These are phyloP conservation scores for Orycteropus afer DNA, from an alignment of 2,113 vertebrate species.

Conservation along the genomic window DNA sequence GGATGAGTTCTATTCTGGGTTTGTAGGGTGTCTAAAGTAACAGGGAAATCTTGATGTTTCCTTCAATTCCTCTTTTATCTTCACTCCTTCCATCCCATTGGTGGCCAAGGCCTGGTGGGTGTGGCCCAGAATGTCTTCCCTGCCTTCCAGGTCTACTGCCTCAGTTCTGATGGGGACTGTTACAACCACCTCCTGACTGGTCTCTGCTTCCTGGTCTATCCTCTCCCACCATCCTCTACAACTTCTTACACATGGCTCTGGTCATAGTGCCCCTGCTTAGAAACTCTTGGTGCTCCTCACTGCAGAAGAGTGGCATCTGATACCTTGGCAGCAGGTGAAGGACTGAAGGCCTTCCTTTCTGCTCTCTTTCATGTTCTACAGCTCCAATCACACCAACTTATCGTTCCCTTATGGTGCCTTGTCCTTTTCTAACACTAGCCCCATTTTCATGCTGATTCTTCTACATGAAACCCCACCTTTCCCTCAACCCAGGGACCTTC, in stretches of 20 bases:
- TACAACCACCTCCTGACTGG: background rate
- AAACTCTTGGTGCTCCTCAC: background rate
- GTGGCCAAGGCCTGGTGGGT: background rate
- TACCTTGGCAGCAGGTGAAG: too few species aligned
- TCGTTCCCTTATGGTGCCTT: background rate
- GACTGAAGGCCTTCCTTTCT: too few species aligned
- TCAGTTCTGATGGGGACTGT: background rate
- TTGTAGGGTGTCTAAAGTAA: too few species aligned
- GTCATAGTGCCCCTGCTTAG: accelerated
- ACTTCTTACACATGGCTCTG: too few species aligned
- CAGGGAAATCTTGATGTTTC: too few species aligned
- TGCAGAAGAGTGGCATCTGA: accelerated
- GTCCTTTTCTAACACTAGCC: background rate
- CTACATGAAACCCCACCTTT: too few species aligned
- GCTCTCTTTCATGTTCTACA: too few species aligned
- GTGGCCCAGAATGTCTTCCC: background rate
- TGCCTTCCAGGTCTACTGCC: background rate
- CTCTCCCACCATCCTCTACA: too few species aligned
- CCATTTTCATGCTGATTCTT: too few species aligned
- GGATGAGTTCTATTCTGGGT: too few species aligned
- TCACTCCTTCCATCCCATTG: accelerated
- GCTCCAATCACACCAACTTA: too few species aligned
- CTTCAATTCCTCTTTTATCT: background rate
- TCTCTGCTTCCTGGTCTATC: background rate
- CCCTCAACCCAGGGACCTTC: background rate